These are phyloP conservation scores for Hyaena hyaena DNA, from an alignment of 2,113 vertebrate species.

Conservation along the genomic window DNA sequence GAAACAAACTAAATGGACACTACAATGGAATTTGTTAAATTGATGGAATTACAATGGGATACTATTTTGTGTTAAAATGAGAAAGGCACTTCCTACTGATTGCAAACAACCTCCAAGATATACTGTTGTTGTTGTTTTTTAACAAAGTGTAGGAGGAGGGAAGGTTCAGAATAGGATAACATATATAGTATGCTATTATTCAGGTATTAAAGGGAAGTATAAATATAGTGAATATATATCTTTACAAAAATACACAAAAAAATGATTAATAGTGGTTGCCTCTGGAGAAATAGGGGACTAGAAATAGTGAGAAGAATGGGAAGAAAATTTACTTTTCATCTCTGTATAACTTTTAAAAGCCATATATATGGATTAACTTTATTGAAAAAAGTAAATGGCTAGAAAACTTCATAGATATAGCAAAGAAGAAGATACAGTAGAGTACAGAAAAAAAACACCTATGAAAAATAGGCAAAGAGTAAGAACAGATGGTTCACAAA, in stretches of 20 bases:
- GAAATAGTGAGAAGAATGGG: background rate
- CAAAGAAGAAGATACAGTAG: background rate
- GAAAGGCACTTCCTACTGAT: background rate
- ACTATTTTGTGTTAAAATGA: background rate
- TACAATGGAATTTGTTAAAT: background rate
- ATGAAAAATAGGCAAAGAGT: background rate
- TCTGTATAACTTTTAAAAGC: background rate
- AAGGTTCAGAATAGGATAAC: background rate
- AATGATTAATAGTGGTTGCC: background rate
- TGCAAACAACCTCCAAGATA: slow-evolving; percentile 15
- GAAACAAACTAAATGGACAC: background rate
- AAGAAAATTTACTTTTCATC: slow-evolving; percentile 25
- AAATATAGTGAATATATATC: background rate
- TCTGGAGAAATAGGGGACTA: background rate
- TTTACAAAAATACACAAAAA: background rate
- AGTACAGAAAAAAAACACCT: background rate
- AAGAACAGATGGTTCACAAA: background rate
- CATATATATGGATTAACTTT: background rate
- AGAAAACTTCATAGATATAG: background rate
- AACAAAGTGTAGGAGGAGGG: background rate
- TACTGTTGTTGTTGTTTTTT: background rate
- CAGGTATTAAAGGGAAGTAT: background rate
- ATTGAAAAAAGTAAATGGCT: background rate
- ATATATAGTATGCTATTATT: background rate
- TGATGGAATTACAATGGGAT: background rate